These are phyloP conservation scores for Drosophila subsilvestris DNA, from an alignment of 2,888 invertebrate species.

Conservation along the genomic window DNA sequence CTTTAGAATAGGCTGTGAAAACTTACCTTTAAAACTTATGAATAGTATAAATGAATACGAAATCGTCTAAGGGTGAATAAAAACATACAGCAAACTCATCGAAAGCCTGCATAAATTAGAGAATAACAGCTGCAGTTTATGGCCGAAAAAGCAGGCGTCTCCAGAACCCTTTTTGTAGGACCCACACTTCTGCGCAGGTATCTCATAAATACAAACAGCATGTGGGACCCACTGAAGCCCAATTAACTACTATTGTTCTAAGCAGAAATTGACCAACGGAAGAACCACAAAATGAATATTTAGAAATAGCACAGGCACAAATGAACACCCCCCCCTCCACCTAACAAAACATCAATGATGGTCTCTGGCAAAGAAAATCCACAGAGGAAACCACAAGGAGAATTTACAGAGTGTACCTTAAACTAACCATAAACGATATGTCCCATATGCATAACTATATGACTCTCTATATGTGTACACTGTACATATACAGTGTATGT, in stretches of 20 bases:
- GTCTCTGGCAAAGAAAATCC: background rate
- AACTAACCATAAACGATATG: background rate
- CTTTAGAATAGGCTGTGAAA: too few relatives aligned
- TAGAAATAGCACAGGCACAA: background rate
- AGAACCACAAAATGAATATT: background rate
- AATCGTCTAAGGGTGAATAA: background rate
- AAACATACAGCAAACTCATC: background rate
- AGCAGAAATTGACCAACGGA: background rate
- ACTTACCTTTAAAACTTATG: background rate
- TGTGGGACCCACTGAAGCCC: background rate
- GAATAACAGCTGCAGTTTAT: background rate
- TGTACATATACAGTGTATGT: slow-evolving; percentile 11
- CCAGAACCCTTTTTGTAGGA: background rate
- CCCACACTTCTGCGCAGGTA: background rate
- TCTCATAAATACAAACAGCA: background rate
- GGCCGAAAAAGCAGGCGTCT: background rate
- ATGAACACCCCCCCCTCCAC: too few relatives aligned
- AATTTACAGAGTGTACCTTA: background rate
- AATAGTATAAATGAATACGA: background rate
- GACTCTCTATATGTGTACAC: slow-evolving; percentile 1
- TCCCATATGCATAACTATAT: background rate
- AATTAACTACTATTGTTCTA: background rate
- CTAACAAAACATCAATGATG: background rate
- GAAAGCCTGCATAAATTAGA: background rate
- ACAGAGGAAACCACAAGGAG: background rate